These are phyloP conservation scores for Batillaria attramentaria DNA, from an alignment of 1,140 invertebrate species.

Conservation along the genomic window DNA sequence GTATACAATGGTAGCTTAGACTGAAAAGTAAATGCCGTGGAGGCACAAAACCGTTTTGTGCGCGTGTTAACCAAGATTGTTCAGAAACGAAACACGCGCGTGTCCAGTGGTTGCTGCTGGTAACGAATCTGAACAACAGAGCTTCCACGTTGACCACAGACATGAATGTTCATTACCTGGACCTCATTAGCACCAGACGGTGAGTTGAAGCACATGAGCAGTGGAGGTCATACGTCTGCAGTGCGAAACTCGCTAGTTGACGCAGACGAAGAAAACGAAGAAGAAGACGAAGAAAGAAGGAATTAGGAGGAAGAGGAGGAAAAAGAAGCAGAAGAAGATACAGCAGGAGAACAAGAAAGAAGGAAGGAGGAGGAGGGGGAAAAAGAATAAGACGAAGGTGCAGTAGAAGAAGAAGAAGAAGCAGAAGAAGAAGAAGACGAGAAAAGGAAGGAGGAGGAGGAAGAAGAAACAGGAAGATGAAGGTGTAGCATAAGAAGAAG, in stretches of 20 bases:
- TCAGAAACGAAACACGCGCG: neutral
- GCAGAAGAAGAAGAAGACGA: neutral
- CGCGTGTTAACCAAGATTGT: too few species aligned
- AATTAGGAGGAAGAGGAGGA: neutral
- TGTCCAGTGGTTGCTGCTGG: neutral
- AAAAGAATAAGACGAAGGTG: neutral
- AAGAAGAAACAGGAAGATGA: neutral
- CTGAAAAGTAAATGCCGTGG: too few species aligned
- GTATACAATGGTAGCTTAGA: too few species aligned
- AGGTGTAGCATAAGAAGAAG: neutral
- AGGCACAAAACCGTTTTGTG: too few species aligned
- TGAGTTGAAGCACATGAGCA: neutral
- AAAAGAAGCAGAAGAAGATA: neutral
- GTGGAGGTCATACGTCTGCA: neutral
- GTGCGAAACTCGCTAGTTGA: neutral
- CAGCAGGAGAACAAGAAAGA: neutral
- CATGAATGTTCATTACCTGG: neutral
- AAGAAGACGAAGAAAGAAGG: neutral
- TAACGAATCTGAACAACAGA: neutral
- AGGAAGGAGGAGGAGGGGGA: neutral
- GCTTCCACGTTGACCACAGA: neutral
- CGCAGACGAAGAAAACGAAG: neutral
- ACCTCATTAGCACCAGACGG: neutral
- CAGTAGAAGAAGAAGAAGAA: neutral
- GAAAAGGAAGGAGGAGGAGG: neutral